Percentiles rank a stretch among this genome's conserved stretches.
Evolutionary conservation across 2,797 vertebrate species (phyloP).

Genomic region (Poeciliopsis paucimaculata): DNA sequence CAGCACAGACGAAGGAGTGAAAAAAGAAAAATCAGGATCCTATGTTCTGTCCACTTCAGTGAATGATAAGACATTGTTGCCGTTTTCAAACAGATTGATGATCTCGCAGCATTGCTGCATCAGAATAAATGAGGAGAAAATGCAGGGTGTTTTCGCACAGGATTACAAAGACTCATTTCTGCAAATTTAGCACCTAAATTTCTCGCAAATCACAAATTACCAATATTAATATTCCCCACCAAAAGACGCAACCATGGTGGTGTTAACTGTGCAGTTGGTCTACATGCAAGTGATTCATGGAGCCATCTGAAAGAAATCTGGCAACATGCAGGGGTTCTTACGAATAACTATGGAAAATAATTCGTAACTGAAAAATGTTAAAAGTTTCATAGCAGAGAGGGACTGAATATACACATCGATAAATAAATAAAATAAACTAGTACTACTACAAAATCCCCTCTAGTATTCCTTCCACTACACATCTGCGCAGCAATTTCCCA

Average conservation of each 20-base stretch:
- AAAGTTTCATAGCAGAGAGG: background rate
- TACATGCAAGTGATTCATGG: background rate
- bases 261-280: background rate
- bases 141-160: constrained; percentile 34
- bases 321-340: background rate
- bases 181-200: background rate
- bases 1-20: constrained; percentile 30
- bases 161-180: constrained; percentile 21
- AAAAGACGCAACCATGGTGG: background rate
- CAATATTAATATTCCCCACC: background rate
- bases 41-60: constrained; percentile 21
- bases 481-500: background rate
- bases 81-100: constrained; percentile 34
- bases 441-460: background rate
- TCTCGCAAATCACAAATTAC: background rate
- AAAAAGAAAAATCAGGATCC: constrained; percentile 4
- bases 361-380: background rate
- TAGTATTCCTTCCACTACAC: background rate
- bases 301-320: background rate
- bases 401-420: background rate
- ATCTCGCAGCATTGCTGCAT: constrained; percentile 31
- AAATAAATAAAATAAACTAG: background rate
- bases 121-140: constrained; percentile 29
- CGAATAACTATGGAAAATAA: no score
- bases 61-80: constrained; percentile 20